Conservation (phyloP, 1,140 invertebrate genomes). For the Eriocheir sinensis region DNA sequence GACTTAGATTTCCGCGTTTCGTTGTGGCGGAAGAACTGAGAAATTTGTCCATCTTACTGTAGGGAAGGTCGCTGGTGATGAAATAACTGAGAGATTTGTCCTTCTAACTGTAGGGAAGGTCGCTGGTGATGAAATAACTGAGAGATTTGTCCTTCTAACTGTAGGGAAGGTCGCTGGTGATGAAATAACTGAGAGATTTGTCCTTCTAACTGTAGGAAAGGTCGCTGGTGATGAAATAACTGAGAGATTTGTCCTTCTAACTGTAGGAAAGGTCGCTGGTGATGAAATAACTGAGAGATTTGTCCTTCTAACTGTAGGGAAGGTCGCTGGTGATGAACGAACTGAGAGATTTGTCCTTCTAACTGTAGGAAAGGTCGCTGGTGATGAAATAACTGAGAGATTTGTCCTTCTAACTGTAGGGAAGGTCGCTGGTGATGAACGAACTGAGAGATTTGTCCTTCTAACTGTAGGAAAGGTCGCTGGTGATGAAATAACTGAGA, state of each 20-base stretch:
- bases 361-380: not conserved
- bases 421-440: not conserved
- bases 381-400: not conserved
- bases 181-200: not conserved
- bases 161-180: not conserved
- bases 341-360: no score
- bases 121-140: not conserved
- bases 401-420: no score
- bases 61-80: not conserved
- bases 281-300: not conserved
- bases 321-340: not conserved
- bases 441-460: no score
- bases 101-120: not conserved
- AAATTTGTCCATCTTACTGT: not conserved
- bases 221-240: not conserved
- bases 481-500: not conserved
- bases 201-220: no score
- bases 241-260: no score
- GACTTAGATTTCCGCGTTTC: not conserved
- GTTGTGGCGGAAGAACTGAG: not conserved
- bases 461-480: not conserved
- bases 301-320: no score
- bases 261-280: not conserved
- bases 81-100: not conserved
- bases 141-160: no score